A percentile compares a stretch with the other conserved stretches of the same genome.
Conservation (phyloP, 2,113 vertebrate genomes). For the pig (Sus scrofa) region T2T-Sscrofa CM000815.6:101863001-101863500, state of each 20-base stretch:
- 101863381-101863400: background rate
- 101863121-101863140: slow-evolving; percentile 6
- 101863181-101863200: background rate
- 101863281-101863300: background rate
- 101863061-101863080: background rate
- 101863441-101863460: background rate
- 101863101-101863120: background rate
- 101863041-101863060: background rate
- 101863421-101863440: background rate
- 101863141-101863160: slow-evolving; percentile 35
- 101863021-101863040: background rate
- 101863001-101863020: background rate
- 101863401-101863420: background rate
- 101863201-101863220: background rate
- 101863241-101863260: background rate
- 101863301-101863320: background rate
- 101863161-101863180: background rate
- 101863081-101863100: background rate
- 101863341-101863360: background rate
- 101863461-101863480: no score
- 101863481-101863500: no score
- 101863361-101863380: background rate
- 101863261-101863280: background rate
- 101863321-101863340: background rate
- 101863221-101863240: background rate